Conservation (phyloP, 2,797 vertebrate species). For the Tenualosa ilisha region DNA sequence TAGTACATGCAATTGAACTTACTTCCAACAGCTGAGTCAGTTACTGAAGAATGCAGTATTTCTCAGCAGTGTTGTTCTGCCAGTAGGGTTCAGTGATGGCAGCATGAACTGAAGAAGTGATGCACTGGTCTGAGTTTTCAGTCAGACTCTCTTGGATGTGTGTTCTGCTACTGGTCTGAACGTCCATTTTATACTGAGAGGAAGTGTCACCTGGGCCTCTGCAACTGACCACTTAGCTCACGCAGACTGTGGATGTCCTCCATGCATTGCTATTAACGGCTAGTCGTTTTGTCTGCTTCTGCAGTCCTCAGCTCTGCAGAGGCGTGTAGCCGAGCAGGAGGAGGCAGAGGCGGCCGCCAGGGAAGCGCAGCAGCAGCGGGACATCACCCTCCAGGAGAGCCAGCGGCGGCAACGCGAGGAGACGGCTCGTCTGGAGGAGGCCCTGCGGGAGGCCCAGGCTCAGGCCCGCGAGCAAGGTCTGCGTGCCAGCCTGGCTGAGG, state of each 20-base stretch:
- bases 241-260: neutral
- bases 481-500: slow-evolving; percentile 62
- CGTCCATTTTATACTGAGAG: neutral
- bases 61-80: neutral
- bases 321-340: slow-evolving; percentile 68
- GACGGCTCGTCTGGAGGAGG: slow-evolving; percentile 55
- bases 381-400: slow-evolving; percentile 58
- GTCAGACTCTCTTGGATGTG: neutral
- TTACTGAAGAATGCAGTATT: neutral
- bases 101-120: neutral
- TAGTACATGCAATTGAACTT: neutral
- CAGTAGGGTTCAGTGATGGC: neutral
- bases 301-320: slow-evolving; percentile 74
- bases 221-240: neutral
- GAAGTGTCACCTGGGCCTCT: neutral
- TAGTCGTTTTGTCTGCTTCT: neutral
- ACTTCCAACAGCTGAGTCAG: neutral
- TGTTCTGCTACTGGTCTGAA: neutral
- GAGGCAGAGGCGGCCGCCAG: slow-evolving; percentile 50
- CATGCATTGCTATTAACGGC: neutral
- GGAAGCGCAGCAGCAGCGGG: slow-evolving; percentile 64
- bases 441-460: slow-evolving; percentile 62
- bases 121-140: neutral
- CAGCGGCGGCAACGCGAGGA: slow-evolving; percentile 66
- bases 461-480: slow-evolving; percentile 61